These are phyloP conservation scores for Thymelicus sylvestris DNA, from an alignment of 2,888 invertebrate genomes.

Conservation along the genomic window DNA sequence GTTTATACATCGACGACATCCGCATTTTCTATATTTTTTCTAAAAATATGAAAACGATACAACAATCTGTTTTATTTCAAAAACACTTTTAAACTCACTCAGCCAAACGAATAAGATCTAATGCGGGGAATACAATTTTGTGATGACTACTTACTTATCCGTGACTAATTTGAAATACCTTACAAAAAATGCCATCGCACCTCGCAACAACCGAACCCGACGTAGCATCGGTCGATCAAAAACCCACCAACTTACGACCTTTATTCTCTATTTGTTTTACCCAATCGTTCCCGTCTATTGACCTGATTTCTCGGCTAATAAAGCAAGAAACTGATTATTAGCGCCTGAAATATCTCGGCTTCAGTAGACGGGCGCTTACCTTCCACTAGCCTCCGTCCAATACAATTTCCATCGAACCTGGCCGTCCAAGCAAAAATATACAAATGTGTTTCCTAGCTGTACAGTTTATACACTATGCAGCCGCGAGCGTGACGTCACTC, in stretches of 20 bases:
- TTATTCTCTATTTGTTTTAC: neutral
- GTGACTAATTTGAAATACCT: constrained; percentile 73
- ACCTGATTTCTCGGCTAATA: neutral
- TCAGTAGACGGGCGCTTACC: neutral
- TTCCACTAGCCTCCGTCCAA: constrained; percentile 57
- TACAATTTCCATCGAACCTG: constrained; percentile 58
- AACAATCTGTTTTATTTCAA: constrained; percentile 71
- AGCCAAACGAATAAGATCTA: constrained; percentile 70
- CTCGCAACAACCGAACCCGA: constrained; percentile 42
- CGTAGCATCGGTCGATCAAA: too few relatives aligned
- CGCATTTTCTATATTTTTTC: constrained; percentile 70
- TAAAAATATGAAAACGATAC: constrained; percentile 82
- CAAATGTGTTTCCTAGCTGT: constrained; percentile 77
- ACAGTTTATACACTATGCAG: constrained; percentile 75
- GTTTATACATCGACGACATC: constrained; percentile 69
- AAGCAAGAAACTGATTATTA: neutral
- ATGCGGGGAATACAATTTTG: constrained; percentile 73
- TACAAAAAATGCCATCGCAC: constrained; percentile 57
- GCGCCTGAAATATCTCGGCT: neutral
- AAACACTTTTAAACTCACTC: constrained; percentile 70
- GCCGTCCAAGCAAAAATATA: constrained; percentile 79
- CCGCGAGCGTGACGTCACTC: constrained; percentile 55
- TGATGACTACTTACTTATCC: constrained; percentile 75
- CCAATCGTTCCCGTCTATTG: neutral
- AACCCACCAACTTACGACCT: too few relatives aligned